A percentile compares a stretch with the other conserved stretches of the same genome.
Evolutionary conservation across 2,888 invertebrate genomes (phyloP).

Genomic region (Petrolisthes cinctipes): DNA sequence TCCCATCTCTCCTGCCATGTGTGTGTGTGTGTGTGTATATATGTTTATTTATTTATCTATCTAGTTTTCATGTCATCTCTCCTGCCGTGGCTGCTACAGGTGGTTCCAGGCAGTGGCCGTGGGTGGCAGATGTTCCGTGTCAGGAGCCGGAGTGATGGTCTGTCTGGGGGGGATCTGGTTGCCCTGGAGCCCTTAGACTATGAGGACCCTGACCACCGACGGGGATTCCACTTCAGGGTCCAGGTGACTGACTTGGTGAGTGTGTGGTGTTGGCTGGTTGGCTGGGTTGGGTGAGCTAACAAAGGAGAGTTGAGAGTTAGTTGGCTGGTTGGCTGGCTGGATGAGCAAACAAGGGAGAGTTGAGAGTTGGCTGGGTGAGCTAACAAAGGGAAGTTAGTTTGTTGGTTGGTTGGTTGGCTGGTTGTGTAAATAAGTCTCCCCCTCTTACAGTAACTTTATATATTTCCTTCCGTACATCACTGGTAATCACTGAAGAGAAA

Average conservation of each 20-base stretch:
- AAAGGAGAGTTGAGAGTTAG: neutral
- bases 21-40: neutral
- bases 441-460: no score
- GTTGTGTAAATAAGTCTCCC: no score
- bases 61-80: neutral
- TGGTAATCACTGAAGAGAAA: no score
- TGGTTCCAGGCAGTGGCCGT: slow-evolving; percentile 59
- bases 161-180: slow-evolving; percentile 34
- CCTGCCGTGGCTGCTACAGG: slow-evolving; percentile 19
- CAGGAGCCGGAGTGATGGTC: slow-evolving; percentile 2
- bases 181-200: slow-evolving; percentile 46
- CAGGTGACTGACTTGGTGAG: slow-evolving; percentile 87
- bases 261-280: neutral
- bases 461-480: no score
- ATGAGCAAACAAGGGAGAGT: neutral
- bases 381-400: no score
- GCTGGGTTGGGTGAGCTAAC: neutral
- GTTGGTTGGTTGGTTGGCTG: no score
- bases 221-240: slow-evolving; percentile 64
- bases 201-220: slow-evolving; percentile 51
- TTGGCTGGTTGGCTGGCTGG: neutral
- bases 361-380: no score
- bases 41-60: neutral
- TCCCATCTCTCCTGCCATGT: neutral
- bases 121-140: slow-evolving; percentile 60